Conservation (phyloP, 2,888 invertebrate species). For the Mythimna ferrago region DNA sequence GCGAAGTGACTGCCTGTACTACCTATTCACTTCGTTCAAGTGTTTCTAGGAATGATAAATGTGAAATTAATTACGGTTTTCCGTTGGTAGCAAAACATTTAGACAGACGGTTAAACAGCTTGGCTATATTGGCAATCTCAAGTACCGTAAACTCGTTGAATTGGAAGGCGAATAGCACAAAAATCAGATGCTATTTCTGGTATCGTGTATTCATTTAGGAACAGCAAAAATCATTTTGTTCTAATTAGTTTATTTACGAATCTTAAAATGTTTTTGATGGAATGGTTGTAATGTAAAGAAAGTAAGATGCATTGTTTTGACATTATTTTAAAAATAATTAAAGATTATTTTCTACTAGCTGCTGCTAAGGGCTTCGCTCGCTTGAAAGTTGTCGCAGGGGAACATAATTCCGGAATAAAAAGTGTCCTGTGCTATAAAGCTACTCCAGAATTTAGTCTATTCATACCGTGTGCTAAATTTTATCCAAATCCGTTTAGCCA, state of each 20-base stretch:
- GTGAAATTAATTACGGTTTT: conserved; percentile 49
- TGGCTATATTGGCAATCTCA: conserved; percentile 26
- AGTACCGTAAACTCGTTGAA: conserved; percentile 23
- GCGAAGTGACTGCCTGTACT: background rate
- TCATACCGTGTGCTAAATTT: too few species aligned
- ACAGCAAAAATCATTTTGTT: background rate
- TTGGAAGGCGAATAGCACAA: conserved; percentile 15
- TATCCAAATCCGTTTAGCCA: too few species aligned
- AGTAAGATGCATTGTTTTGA: too few species aligned
- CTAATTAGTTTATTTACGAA: too few species aligned
- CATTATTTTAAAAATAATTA: too few species aligned
- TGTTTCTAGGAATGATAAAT: conserved; percentile 49
- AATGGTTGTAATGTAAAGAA: background rate
- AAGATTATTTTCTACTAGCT: too few species aligned
- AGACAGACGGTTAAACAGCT: conserved; percentile 5
- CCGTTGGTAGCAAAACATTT: conserved; percentile 36
- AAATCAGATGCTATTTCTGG: conserved; percentile 12
- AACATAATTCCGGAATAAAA: too few species aligned
- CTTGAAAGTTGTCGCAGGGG: too few species aligned
- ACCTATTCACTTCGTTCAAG: conserved; percentile 16
- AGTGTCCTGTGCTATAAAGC: too few species aligned
- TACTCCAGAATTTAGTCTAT: too few species aligned
- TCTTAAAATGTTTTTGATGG: background rate
- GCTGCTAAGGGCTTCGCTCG: too few species aligned
- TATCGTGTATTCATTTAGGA: background rate